Evolutionary conservation across 2,113 vertebrate species (phyloP).

Genomic region (Chamaea fasciata): DNA sequence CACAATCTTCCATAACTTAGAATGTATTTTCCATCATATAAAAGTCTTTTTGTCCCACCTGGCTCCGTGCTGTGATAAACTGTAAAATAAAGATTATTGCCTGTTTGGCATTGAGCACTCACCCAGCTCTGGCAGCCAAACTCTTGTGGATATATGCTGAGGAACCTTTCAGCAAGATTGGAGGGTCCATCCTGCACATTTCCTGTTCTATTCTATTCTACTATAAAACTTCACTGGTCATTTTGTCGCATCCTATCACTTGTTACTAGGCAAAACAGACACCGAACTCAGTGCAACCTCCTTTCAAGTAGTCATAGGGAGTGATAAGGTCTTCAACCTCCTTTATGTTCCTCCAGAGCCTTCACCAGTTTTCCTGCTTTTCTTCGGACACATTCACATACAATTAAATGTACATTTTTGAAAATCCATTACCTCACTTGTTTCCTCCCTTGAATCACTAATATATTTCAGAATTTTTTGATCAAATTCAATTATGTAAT

Average conservation of each 20-base stretch:
- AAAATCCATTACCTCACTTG: background rate
- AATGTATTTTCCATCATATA: background rate
- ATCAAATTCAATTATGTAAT: background rate
- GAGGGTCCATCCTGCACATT: background rate
- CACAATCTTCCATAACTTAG: background rate
- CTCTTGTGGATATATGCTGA: accelerated
- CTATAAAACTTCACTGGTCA: background rate
- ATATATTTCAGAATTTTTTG: background rate
- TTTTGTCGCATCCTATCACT: background rate
- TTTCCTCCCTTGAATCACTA: background rate
- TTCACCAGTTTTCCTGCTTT: background rate
- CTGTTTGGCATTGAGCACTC: background rate
- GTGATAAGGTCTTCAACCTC: background rate
- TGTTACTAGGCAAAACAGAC: background rate
- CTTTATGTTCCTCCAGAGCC: background rate
- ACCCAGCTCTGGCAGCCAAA: background rate
- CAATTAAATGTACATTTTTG: background rate
- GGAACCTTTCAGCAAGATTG: background rate
- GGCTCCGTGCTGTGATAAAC: background rate
- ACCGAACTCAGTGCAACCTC: background rate
- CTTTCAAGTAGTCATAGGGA: background rate
- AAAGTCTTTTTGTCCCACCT: background rate
- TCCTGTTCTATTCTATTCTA: background rate
- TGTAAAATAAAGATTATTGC: background rate
- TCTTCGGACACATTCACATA: background rate